Conservation (phyloP, 2,113 vertebrate species). For the Stigmatopora argus region DNA sequence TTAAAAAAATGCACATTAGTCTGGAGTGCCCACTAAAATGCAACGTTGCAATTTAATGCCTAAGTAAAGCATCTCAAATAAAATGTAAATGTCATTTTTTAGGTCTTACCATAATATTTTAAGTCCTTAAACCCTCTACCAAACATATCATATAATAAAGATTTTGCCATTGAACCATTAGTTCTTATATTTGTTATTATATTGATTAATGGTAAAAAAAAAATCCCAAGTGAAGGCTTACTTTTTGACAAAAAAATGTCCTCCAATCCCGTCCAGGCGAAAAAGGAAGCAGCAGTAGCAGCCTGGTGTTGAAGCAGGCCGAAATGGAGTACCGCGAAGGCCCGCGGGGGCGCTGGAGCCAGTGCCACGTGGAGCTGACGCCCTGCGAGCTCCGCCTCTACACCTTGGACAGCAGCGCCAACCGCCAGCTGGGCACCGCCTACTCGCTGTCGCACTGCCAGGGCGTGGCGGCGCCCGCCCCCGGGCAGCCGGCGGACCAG, state of each 20-base stretch:
- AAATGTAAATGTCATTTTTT: too few species aligned
- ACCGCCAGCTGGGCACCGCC: constrained; percentile 78
- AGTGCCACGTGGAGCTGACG: constrained; percentile 86
- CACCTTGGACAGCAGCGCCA: constrained; percentile 83
- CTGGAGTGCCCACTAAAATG: too few species aligned
- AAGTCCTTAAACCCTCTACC: too few species aligned
- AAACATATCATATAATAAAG: too few species aligned
- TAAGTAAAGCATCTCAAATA: too few species aligned
- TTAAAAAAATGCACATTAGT: too few species aligned
- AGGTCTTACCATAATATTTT: too few species aligned
- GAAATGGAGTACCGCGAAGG: constrained; percentile 84
- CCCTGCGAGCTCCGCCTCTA: constrained; percentile 84
- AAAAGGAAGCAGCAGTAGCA: constrained; percentile 75
- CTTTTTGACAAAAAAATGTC: background rate
- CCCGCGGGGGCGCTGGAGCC: constrained; percentile 80
- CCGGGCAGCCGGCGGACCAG: constrained; percentile 71
- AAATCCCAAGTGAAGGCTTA: too few species aligned
- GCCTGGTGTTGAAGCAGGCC: constrained; percentile 87
- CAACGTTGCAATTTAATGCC: too few species aligned
- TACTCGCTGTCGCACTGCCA: constrained; percentile 87
- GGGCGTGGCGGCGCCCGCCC: constrained; percentile 74
- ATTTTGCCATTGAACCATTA: too few species aligned
- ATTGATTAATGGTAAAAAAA: too few species aligned
- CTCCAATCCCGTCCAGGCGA: constrained; percentile 65
- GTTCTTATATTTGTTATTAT: too few species aligned